phyloP scores from a whole-genome alignment of 2,113 vertebrate genomes.

The Romanogobio albipinnatus region DNA sequence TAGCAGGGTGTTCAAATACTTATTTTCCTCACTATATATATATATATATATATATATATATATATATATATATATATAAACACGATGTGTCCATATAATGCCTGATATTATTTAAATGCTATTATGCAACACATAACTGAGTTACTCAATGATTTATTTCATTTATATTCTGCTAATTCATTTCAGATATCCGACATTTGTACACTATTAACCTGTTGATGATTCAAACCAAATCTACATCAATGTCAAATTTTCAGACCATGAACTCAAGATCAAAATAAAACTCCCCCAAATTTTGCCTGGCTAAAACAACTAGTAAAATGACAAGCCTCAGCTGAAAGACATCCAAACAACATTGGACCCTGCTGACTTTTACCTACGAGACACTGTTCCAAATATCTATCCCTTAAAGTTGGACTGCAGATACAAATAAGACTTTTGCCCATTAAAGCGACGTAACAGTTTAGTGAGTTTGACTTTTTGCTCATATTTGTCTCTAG shows the following conservation, averaged over 20 bases:
- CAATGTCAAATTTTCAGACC: background rate
- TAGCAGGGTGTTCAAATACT: too few species aligned
- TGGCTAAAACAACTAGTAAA: too few species aligned
- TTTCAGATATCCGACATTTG: background rate
- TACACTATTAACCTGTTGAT: background rate
- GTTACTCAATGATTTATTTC: background rate
- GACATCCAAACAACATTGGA: background rate
- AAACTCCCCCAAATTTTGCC: too few species aligned
- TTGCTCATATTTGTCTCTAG: constrained; percentile 21
- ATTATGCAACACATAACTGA: background rate
- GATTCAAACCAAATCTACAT: background rate
- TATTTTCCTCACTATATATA: too few species aligned
- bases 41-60: too few species aligned
- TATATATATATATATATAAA: too few species aligned
- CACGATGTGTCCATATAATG: too few species aligned
- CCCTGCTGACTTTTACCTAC: background rate
- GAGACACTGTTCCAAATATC: background rate
- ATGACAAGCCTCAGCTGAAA: background rate
- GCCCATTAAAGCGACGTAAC: background rate
- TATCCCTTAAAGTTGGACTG: background rate
- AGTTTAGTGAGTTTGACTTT: constrained; percentile 1
- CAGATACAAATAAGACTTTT: background rate
- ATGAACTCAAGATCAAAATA: background rate
- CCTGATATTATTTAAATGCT: background rate
- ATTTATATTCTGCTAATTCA: background rate